Conservation (phyloP, 2,888 invertebrate genomes). For the Trissoscelio sp. region DNA sequence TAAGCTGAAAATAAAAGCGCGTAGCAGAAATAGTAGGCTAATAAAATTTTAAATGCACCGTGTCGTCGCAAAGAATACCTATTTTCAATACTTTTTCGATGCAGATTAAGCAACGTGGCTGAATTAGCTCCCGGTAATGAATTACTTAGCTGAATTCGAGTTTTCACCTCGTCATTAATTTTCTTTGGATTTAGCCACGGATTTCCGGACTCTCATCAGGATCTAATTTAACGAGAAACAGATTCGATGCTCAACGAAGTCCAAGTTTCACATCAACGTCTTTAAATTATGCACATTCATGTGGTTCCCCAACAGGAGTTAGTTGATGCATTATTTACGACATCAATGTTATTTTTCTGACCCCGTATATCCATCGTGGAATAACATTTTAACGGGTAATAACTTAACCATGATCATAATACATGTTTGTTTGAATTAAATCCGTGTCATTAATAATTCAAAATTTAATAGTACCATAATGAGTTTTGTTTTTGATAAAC, state of each 20-base stretch:
- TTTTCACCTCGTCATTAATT: slow-evolving; percentile 70
- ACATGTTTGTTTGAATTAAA: slow-evolving; percentile 1
- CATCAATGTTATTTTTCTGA: slow-evolving; percentile 45
- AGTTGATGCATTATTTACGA: slow-evolving; percentile 59
- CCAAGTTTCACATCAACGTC: slow-evolving; percentile 62
- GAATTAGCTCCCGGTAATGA: slow-evolving; percentile 63
- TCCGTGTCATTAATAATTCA: slow-evolving; percentile 11
- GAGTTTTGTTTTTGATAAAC: neutral
- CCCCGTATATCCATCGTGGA: slow-evolving; percentile 1
- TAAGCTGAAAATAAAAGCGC: slow-evolving; percentile 38
- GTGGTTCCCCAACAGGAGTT: slow-evolving; percentile 48
- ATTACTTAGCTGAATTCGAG: slow-evolving; percentile 66
- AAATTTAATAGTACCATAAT: no score
- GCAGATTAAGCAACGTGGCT: slow-evolving; percentile 54
- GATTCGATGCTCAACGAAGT: slow-evolving; percentile 59
- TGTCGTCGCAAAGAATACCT: slow-evolving; percentile 45
- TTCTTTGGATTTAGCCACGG: slow-evolving; percentile 65
- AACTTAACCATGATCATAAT: slow-evolving; percentile 26
- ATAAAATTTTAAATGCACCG: slow-evolving; percentile 57
- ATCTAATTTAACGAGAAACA: slow-evolving; percentile 66
- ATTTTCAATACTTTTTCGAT: slow-evolving; percentile 59
- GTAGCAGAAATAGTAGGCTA: slow-evolving; percentile 25
- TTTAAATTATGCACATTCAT: slow-evolving; percentile 64
- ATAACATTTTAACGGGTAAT: slow-evolving; percentile 29
- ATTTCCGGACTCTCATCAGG: slow-evolving; percentile 65